phyloP scores from a whole-genome alignment of 1,140 invertebrate species.

The Eurosta solidaginis region DNA sequence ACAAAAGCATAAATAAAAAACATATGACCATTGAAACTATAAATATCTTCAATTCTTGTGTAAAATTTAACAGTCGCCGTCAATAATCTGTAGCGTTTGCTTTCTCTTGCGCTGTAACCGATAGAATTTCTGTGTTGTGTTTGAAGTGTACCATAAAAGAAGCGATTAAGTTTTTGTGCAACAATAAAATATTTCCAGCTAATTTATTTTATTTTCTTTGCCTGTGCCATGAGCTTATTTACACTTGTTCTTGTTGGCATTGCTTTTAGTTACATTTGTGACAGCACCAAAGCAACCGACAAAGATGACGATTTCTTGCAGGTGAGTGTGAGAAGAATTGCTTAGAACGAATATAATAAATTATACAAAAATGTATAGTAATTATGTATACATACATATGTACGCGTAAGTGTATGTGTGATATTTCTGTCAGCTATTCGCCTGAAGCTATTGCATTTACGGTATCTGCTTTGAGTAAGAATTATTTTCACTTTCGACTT shows the following conservation, averaged over 20 bases:
- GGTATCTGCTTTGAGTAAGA: neutral
- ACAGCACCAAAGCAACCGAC: conserved; percentile 41
- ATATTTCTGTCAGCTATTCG: no score
- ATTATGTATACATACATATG: no score
- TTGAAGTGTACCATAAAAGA: neutral
- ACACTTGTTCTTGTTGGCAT: conserved; percentile 49
- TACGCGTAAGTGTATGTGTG: no score
- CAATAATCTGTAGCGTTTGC: neutral
- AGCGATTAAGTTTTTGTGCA: neutral
- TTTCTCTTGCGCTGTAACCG: neutral
- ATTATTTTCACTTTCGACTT: neutral
- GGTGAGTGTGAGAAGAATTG: neutral
- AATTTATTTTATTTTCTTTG: neutral
- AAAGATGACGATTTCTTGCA: conserved; percentile 30
- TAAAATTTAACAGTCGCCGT: neutral
- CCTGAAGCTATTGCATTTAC: neutral
- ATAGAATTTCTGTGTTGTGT: neutral
- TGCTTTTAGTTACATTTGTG: conserved; percentile 46
- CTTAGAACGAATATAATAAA: neutral
- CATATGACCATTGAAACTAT: neutral
- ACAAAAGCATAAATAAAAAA: neutral
- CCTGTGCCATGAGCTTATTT: conserved; percentile 50
- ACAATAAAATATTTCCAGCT: neutral
- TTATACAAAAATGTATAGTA: no score
- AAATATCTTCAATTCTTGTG: neutral